phyloP scores from a whole-genome alignment of 2,797 vertebrate species.

The Bucorvus abyssinicus region DNA sequence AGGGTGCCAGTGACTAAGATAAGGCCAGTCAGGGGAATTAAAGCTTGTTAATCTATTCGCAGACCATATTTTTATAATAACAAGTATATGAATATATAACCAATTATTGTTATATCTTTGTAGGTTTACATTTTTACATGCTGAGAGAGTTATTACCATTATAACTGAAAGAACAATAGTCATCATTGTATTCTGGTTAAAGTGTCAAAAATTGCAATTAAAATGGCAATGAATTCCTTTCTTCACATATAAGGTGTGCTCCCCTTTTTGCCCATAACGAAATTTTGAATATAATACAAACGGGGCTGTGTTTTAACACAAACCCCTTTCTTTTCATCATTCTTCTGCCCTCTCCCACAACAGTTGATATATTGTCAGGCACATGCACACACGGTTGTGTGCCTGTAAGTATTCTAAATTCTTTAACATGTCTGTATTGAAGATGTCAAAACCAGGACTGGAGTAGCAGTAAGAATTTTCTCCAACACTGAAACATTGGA shows the following conservation, averaged over 20 bases:
- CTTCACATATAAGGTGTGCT: neutral
- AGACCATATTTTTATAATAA: neutral
- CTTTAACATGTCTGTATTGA: neutral
- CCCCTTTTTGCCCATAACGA: rapidly evolving
- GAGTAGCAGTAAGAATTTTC: neutral
- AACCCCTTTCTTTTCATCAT: neutral
- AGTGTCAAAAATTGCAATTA: neutral
- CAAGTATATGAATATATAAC: neutral
- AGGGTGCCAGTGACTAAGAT: neutral
- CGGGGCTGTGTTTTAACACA: neutral
- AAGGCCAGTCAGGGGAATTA: neutral
- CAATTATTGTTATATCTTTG: neutral
- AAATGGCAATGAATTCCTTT: neutral
- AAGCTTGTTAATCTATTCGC: neutral
- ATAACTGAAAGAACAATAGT: neutral
- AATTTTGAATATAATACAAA: neutral
- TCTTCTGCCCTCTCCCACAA: neutral
- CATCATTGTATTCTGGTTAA: neutral
- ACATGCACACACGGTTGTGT: neutral
- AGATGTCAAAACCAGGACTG: neutral
- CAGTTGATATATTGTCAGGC: neutral
- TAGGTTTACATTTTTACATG: neutral
- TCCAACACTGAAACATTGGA: neutral
- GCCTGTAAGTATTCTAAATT: neutral
- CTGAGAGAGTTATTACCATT: neutral